Conservation (phyloP, 2,113 vertebrate genomes). For the Pteronura brasiliensis region DNA sequence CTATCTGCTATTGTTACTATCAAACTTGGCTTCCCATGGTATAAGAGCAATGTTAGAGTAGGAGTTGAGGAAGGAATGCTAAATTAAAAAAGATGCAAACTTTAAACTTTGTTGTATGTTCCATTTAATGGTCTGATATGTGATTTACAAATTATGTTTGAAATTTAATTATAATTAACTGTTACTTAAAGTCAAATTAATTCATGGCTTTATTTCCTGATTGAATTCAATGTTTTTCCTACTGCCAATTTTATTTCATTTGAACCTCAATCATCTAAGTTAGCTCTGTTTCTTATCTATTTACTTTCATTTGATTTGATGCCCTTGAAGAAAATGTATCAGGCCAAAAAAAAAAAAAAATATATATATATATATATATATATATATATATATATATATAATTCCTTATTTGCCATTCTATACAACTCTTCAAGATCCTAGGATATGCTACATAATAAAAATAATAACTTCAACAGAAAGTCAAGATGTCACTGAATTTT, state of each 20-base stretch:
- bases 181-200: constrained; percentile 31
- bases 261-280: not conserved
- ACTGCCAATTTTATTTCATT: constrained; percentile 4
- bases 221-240: constrained; percentile 15
- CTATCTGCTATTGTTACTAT: not conserved
- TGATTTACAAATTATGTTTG: constrained; percentile 23
- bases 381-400: not conserved
- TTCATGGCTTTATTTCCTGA: constrained; percentile 31
- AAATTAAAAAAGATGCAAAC: not conserved
- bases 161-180: constrained; percentile 33
- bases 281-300: constrained; percentile 33
- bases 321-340: constrained; percentile 32
- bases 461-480: constrained; percentile 57
- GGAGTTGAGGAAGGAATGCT: not conserved
- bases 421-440: constrained; percentile 32
- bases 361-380: not conserved
- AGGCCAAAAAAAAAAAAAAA: not conserved
- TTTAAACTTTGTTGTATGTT: not conserved
- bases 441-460: constrained; percentile 29
- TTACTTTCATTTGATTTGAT: constrained; percentile 33
- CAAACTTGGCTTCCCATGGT: not conserved
- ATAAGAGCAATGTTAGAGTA: not conserved
- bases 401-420: not conserved
- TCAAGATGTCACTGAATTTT: constrained; percentile 40
- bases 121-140: not conserved